phyloP scores from a whole-genome alignment of 2,888 invertebrate genomes.

The Lasius platythorax region DNA sequence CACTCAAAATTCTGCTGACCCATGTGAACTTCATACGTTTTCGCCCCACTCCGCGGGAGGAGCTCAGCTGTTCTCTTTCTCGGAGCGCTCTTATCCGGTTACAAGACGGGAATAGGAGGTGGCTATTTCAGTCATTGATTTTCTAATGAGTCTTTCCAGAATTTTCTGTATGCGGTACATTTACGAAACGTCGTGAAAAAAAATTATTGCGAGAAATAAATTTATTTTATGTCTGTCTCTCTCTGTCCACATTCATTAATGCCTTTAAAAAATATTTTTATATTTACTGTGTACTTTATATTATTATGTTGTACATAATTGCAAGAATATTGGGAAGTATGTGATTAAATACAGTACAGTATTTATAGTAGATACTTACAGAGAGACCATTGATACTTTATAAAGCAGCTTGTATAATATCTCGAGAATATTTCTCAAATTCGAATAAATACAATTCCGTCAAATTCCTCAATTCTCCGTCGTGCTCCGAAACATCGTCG shows the following conservation, averaged over 20 bases:
- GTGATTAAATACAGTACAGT: background rate
- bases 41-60: constrained; percentile 61
- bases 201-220: background rate
- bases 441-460: background rate
- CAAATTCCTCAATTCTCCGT: background rate
- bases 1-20: constrained; percentile 63
- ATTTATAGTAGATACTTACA: background rate
- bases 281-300: too few species aligned
- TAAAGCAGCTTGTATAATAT: background rate
- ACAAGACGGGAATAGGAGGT: background rate
- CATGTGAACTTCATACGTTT: constrained; percentile 45
- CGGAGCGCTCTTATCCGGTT: constrained; percentile 11
- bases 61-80: constrained; percentile 35
- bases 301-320: background rate
- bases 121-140: background rate
- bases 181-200: background rate
- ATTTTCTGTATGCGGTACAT: background rate
- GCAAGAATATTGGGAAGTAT: background rate
- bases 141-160: background rate
- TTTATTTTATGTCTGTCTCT: background rate
- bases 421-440: background rate
- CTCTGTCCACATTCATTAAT: background rate
- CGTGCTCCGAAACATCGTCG: background rate
- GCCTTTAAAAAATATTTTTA: background rate
- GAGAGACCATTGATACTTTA: background rate